These are phyloP conservation scores for Ormyrus thymus DNA, from an alignment of 2,888 invertebrate species.

Conservation along the genomic window DNA sequence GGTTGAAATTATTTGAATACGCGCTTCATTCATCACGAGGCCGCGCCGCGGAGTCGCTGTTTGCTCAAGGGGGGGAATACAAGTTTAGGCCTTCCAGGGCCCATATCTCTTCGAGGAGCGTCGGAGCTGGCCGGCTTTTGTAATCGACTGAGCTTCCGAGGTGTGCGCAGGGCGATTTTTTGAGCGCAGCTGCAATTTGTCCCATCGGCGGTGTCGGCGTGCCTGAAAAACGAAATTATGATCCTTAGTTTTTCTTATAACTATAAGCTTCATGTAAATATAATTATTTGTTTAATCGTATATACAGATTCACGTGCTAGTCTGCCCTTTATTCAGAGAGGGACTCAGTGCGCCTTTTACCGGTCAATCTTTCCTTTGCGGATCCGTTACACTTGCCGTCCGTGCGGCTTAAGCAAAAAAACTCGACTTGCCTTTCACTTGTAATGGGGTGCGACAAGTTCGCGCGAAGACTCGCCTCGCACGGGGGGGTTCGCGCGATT, in stretches of 20 bases:
- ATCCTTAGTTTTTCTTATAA: too few relatives aligned
- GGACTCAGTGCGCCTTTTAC: too few relatives aligned
- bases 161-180: too few relatives aligned
- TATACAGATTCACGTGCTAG: too few relatives aligned
- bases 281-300: too few relatives aligned
- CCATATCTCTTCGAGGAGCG: slow-evolving; percentile 14
- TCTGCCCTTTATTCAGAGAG: too few relatives aligned
- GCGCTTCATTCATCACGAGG: slow-evolving; percentile 67
- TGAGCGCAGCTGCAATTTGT: slow-evolving; percentile 1
- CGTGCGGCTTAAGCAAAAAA: slow-evolving; percentile 57
- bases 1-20: slow-evolving; percentile 72
- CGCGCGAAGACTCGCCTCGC: slow-evolving; percentile 57
- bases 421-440: slow-evolving; percentile 62
- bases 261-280: too few relatives aligned
- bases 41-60: slow-evolving; percentile 17
- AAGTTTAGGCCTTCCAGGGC: slow-evolving; percentile 59
- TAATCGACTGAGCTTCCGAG: too few relatives aligned
- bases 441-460: slow-evolving; percentile 57
- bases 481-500: slow-evolving; percentile 60
- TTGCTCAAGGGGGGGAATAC: slow-evolving; percentile 38
- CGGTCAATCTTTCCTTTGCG: slow-evolving; percentile 28
- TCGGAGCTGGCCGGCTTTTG: neutral
- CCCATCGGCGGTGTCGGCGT: neutral
- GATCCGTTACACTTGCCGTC: slow-evolving; percentile 72
- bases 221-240: too few relatives aligned